Evolutionary conservation across 2,797 vertebrate species (phyloP).

Genomic region (Furcifer pardalis): DNA sequence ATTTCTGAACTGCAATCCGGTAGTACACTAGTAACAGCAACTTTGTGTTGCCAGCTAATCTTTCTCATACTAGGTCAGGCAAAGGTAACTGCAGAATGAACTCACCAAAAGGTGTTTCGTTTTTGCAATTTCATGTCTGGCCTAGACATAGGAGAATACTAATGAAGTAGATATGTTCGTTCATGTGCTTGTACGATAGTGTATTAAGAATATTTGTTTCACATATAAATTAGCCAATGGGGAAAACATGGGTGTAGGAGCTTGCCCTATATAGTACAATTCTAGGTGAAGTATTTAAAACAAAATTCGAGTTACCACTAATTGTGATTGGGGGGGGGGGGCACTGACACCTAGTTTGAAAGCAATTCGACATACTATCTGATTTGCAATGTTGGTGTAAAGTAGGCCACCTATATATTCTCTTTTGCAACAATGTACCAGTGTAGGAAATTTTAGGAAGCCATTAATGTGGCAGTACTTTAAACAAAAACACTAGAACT

Average conservation of each 20-base stretch:
- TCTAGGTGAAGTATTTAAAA: neutral
- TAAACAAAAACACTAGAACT: neutral
- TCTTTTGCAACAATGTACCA: neutral
- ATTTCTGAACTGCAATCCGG: no score
- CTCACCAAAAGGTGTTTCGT: no score
- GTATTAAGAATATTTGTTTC: neutral
- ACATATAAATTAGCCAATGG: neutral
- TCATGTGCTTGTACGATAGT: no score
- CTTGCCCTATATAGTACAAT: neutral
- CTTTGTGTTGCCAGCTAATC: no score
- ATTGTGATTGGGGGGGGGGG: neutral
- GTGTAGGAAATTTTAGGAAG: neutral
- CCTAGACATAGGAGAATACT: no score
- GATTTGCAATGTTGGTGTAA: neutral
- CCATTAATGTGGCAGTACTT: neutral
- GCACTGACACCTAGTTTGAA: neutral
- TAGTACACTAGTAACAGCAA: no score
- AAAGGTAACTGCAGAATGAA: no score
- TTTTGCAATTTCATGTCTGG: no score
- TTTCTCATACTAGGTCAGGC: no score
- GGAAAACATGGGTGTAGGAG: neutral
- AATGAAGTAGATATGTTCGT: no score
- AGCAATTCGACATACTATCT: neutral
- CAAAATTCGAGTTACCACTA: neutral
- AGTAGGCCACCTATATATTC: neutral